Evolutionary conservation across 2,888 invertebrate genomes (phyloP).

Genomic region (Stictocephala bisonia): DNA sequence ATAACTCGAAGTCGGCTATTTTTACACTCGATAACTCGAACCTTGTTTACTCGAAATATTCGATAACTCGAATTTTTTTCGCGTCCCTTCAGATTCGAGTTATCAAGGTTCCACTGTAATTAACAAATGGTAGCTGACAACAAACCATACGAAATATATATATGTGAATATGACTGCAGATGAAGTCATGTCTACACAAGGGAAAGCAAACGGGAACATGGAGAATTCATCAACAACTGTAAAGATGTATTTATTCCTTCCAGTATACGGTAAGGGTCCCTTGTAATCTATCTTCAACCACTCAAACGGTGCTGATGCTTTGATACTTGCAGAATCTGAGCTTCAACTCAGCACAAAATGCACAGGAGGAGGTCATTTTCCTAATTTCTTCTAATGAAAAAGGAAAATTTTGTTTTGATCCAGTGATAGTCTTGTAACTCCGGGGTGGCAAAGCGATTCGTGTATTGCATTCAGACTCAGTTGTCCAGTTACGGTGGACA

Average conservation of each 20-base stretch:
- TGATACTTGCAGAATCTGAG: background rate
- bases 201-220: background rate
- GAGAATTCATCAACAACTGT: background rate
- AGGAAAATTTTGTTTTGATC: conserved; percentile 18
- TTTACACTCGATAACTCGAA: too few relatives aligned
- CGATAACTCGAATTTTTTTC: too few relatives aligned
- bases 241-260: background rate
- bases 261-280: conserved; percentile 41
- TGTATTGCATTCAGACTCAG: too few relatives aligned
- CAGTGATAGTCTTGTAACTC: conserved; percentile 35
- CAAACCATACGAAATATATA: too few relatives aligned
- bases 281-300: conserved; percentile 51
- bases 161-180: background rate
- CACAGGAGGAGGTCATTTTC: too few relatives aligned
- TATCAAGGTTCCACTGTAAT: too few relatives aligned
- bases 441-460: too few relatives aligned
- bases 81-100: too few relatives aligned
- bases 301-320: background rate
- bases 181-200: background rate
- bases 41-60: too few relatives aligned
- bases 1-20: too few relatives aligned
- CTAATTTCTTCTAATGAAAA: conserved; percentile 31
- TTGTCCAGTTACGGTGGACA: too few relatives aligned
- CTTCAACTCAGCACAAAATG: background rate
- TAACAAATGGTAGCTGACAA: too few relatives aligned